Base-by-base conservation (phyloP, 2,113 vertebrate species). In the Thamnophis sirtalis region DNA sequence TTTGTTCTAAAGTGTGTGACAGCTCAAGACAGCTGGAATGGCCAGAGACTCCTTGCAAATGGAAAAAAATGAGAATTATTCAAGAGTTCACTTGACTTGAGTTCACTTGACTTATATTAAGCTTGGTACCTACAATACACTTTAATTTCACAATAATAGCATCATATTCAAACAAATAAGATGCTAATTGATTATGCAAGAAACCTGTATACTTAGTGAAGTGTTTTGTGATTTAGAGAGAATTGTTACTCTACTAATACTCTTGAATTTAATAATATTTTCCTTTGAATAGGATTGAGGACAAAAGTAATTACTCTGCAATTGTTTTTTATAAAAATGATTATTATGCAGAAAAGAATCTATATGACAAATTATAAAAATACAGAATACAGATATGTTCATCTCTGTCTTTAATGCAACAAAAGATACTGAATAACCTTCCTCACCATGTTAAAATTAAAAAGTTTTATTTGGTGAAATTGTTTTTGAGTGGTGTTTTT, bases 381-480 rank as follows among this genome's bases (percentile, higher is more conserved):
- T 56, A 94, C 86, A 73, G 17, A 90, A 93, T 86, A 80, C 9
- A 63, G 28, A 58, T 22, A 24, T 33, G 58, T 38, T 63, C n/a
- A 10, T 89, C 13, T 91, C 90, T 86, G 17, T 21, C 85, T 92
- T 55, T 91, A 43, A 93, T 24, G 63, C 49, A 86, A 87, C 49
- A 96, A 54, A 58, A 87, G 0, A 2, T 48, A 22, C 56, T 87
- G 73, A 95, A 86, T 93, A 91, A 93, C 53, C 88, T 85, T 94
- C 5, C 89, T 94, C 89, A 96, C 90, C 86, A 93, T 93, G 89
- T 93, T 95, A 95, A 95, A 95, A 97, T 96, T 94, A 94, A 94
- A 94, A 94, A 91, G 28, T 86, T 98, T 98, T 98, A 98, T 98
- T 98, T 95, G 94, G 89, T 96, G 96, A 97, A 96, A 95, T 95